A percentile compares a stretch with the other conserved stretches of the same genome.
These are phyloP conservation scores for Lerema accius DNA, from an alignment of 1,140 invertebrate genomes.

Conservation along the genomic window DNA sequence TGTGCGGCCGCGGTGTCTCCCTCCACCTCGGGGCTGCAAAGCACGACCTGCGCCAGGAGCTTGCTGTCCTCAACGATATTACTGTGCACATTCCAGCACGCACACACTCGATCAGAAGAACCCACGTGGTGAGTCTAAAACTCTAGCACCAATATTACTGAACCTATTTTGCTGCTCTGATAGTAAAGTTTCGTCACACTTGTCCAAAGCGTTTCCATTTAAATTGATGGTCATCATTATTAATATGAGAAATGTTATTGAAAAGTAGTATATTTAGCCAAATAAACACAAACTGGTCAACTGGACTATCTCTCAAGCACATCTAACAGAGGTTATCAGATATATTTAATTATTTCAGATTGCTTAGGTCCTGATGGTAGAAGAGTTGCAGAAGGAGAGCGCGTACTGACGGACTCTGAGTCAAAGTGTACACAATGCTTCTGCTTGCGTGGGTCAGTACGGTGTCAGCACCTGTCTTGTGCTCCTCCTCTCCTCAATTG, in stretches of 20 bases:
- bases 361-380: slow-evolving; percentile 85
- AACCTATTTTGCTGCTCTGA: neutral
- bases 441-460: slow-evolving; percentile 88
- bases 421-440: slow-evolving; percentile 91
- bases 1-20: slow-evolving; percentile 90
- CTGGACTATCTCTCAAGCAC: too few relatives aligned
- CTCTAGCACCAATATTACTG: neutral
- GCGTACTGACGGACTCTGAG: slow-evolving; percentile 84
- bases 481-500: slow-evolving; percentile 89
- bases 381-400: slow-evolving; percentile 88
- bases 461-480: slow-evolving; percentile 90
- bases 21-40: slow-evolving; percentile 89
- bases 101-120: slow-evolving; percentile 42
- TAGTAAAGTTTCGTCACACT: too few relatives aligned
- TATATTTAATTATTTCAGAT: too few relatives aligned
- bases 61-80: slow-evolving; percentile 93
- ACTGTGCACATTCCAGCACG: slow-evolving; percentile 85
- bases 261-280: too few relatives aligned
- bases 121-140: slow-evolving; percentile 44
- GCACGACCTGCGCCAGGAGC: slow-evolving; percentile 87
- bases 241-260: too few relatives aligned
- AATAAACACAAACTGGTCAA: too few relatives aligned
- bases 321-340: too few relatives aligned
- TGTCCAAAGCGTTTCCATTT: too few relatives aligned
- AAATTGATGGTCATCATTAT: too few relatives aligned